Evolutionary conservation across 1,140 invertebrate species (phyloP), one percentile per base, ranked within the genome.

Genomic region (Scylla paramamosain): DNA sequence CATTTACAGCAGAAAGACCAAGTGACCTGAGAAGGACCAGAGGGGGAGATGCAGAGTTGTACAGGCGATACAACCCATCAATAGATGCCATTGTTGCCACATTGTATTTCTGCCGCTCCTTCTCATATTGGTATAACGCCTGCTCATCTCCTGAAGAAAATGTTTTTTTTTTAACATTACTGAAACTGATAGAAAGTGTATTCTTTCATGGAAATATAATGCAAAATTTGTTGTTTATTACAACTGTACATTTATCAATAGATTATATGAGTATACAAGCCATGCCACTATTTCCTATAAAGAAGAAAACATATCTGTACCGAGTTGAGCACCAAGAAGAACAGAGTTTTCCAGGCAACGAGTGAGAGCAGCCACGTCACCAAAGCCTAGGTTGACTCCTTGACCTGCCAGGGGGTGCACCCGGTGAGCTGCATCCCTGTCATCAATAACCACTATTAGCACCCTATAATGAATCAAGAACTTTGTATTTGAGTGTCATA

Each of bases 341-440:
- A 98, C 97, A 4, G 98, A 98, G 86, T 98, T 97, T 6, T 98
- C 97, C 25, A 99, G 96, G 4, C 98, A 96, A 89, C 98, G 96
- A 14, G 98, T 97, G 0, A 99, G 97, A 96, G 97, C 97, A 20
- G 97, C 96, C 0, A 99, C 98, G 97, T 99, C 99, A 32, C 98
- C 98, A 97, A 99, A 99, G 6, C 99, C 99, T 84, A 99, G 97
- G 97, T 99, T 99, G 0, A 99, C 99, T 16, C 99, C 99, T 97
- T 99, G 99, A 0, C 99, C 99, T 86, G 99, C 99, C 90, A 99
- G 97, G 0, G 99, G 99, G 97, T 99, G 99, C 67, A 99, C 97
- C 96, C 99, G 97, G 97, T 99, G 99, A 12, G 99, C 99, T 59
- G 99, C 99, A 97, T 99, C 99, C 25, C 98, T 98, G 96, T 67